These are phyloP conservation scores for Coelopa frigida DNA, from an alignment of 1,140 invertebrate species.

Conservation along the genomic window DNA sequence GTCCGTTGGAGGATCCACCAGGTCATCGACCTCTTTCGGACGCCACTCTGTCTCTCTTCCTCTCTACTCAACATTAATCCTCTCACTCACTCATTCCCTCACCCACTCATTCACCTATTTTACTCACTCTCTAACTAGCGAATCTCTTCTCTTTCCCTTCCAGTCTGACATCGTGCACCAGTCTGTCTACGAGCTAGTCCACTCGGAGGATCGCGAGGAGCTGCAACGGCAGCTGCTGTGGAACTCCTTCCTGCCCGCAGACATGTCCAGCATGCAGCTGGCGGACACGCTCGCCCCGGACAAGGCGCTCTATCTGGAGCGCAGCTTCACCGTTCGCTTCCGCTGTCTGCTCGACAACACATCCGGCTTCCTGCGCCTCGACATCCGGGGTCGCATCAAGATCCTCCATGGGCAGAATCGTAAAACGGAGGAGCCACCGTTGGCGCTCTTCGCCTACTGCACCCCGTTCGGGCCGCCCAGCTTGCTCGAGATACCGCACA, in stretches of 20 bases:
- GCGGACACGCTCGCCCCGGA: conserved; percentile 79
- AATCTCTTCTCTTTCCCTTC: not conserved
- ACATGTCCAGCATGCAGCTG: conserved; percentile 67
- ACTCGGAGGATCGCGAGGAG: conserved; percentile 97
- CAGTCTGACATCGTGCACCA: conserved; percentile 99
- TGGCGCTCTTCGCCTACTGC: conserved; percentile 94
- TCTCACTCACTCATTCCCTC: not conserved
- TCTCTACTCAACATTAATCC: not conserved
- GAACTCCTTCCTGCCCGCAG: conserved; percentile 87
- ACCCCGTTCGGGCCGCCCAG: conserved; percentile 96
- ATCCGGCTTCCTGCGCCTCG: conserved; percentile 95
- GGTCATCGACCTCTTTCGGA: not conserved
- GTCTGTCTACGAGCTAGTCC: conserved; percentile 96
- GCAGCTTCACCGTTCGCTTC: conserved; percentile 96
- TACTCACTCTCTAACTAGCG: not conserved
- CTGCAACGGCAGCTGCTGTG: conserved; percentile 92
- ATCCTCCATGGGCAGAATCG: conserved; percentile 92
- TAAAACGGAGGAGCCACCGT: conserved; percentile 84
- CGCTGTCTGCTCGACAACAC: conserved; percentile 98
- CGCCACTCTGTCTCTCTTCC: not conserved
- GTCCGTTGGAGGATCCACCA: too few species aligned
- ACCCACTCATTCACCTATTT: not conserved
- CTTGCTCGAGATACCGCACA: conserved; percentile 78
- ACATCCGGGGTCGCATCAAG: conserved; percentile 93
- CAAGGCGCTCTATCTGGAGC: conserved; percentile 77